phyloP scores from a whole-genome alignment of 1,140 invertebrate genomes.

The Colletes gigas region DNA sequence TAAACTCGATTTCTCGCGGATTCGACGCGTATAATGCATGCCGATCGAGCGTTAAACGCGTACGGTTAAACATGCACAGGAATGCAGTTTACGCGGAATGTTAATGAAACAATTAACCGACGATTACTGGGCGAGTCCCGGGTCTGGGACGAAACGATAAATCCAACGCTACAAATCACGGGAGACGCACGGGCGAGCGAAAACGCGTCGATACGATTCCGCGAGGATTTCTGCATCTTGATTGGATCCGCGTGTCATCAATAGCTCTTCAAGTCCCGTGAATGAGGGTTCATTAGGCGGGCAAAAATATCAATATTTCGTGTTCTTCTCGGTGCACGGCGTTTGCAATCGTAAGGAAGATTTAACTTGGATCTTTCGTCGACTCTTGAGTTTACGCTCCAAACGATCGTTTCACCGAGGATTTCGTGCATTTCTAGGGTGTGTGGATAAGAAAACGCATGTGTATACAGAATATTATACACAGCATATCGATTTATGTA shows the following conservation, averaged over 20 bases:
- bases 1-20: conserved; percentile 40
- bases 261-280: background rate
- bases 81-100: conserved; percentile 45
- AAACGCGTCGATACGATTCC: background rate
- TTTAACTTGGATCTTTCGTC: too few species aligned
- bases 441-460: too few species aligned
- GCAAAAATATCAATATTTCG: background rate
- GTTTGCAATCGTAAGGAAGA: too few species aligned
- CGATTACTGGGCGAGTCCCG: background rate
- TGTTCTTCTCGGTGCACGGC: too few species aligned
- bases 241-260: background rate
- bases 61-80: conserved; percentile 32
- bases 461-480: too few species aligned
- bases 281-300: conserved; percentile 18
- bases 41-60: conserved; percentile 42
- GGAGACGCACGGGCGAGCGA: background rate
- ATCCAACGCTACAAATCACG: conserved; percentile 13
- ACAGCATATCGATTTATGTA: too few species aligned
- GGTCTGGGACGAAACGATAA: background rate
- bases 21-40: conserved; percentile 24
- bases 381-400: too few species aligned
- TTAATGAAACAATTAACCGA: conserved; percentile 47
- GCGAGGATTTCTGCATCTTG: background rate
- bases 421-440: too few species aligned
- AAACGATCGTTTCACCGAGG: too few species aligned